Evolutionary conservation across 2,797 vertebrate species (phyloP), one percentile per base, ranked within the genome.

Genomic region (Parauchenoglanis ngamensis): DNA sequence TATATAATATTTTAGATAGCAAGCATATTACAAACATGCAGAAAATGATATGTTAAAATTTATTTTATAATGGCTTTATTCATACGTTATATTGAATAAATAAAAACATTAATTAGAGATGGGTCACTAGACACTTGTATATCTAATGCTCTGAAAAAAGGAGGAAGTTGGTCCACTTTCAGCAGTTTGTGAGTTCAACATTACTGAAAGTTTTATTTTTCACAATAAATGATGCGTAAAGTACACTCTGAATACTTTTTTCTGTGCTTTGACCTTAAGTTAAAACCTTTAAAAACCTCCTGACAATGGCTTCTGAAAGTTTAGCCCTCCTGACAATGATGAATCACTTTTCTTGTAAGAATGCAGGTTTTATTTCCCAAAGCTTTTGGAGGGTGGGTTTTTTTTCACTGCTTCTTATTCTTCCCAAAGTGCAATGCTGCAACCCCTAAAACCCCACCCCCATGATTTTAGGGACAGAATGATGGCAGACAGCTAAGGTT

Each of bases 181-280:
- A 87, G 68, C n/a, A 57, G 35, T 68, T 88, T 90, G 90, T 89
- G 90, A 85, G 84, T 91, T 88, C 88, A 61, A 85, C 86, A 85
- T 89, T 90, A 92, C 85, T 87, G 31, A 89, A 79, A 19, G 19
- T 91, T 92, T 93, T 90, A 92, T 95, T 95, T 95, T 95, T 85
- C 87, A 76, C 88, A 90, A 90, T 92, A 93, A 95, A 95, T 94
- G 95, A 89, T 25, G 93, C 93, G 92, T 95, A 92, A 95, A 95
- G 87, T 84, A 57, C 28, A 57, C 87, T 85, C 83, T 89, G 83
- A 91, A 92, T 93, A 93, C 94, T 92, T 91, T 93, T 79, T 61
- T 91, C 91, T 92, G 90, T 87, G 90, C 88, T 56, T 80, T 73
- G 80, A 90, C 89, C 86, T 91, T 88, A 91, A 91, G 90, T 88